phyloP scores from a whole-genome alignment of 1,140 invertebrate species.

The Archegozetes longisetosus region DNA sequence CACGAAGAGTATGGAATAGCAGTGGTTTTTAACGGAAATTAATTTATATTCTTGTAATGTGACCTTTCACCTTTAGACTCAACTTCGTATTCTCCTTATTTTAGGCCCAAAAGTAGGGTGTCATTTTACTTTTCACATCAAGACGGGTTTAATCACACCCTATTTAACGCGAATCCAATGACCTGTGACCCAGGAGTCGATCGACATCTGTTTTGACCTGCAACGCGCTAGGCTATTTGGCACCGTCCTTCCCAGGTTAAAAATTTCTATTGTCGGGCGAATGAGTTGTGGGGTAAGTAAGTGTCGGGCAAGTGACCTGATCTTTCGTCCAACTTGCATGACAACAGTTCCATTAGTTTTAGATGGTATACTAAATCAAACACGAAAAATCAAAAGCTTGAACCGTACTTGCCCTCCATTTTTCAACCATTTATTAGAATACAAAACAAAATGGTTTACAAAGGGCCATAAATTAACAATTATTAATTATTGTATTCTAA shows the following conservation, averaged over 20 bases:
- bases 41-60: too few relatives aligned
- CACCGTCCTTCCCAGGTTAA: too few relatives aligned
- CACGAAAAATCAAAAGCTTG: conserved; percentile 30
- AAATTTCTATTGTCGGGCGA: too few relatives aligned
- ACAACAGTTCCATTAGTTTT: conserved; percentile 63
- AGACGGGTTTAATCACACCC: conserved; percentile 24
- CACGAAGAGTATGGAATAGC: too few relatives aligned
- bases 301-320: conserved; percentile 23
- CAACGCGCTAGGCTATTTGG: too few relatives aligned
- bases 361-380: conserved; percentile 30
- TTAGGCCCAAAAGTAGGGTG: too few relatives aligned
- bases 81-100: too few relatives aligned
- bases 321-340: conserved; percentile 63
- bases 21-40: too few relatives aligned
- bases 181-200: too few relatives aligned
- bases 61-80: too few relatives aligned
- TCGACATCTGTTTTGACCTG: too few relatives aligned
- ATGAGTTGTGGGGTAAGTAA: conserved; percentile 72
- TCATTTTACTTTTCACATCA: too few relatives aligned
- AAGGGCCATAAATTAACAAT: conserved; percentile 17
- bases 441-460: conserved; percentile 16
- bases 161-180: conserved; percentile 23
- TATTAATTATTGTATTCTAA: conserved; percentile 30
- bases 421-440: conserved; percentile 14
- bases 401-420: conserved; percentile 1